These are phyloP conservation scores for Scaeva pyrastri DNA, from an alignment of 2,888 invertebrate species.

Conservation along the genomic window DNA sequence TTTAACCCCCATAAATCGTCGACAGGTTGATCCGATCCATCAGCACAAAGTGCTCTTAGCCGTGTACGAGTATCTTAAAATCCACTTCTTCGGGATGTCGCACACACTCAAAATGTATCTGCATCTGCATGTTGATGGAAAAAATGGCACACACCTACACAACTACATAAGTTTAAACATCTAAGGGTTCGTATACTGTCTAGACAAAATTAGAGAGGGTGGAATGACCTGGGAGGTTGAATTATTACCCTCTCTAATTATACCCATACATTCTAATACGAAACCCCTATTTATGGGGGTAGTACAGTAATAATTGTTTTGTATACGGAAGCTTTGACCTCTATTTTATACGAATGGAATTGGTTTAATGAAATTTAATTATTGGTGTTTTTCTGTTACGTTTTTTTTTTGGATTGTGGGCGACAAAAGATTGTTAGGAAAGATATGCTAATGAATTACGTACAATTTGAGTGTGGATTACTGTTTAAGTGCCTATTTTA, in stretches of 20 bases:
- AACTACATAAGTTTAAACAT: too few relatives aligned
- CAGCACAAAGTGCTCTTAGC: background rate
- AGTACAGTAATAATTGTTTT: background rate
- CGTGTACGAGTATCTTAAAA: background rate
- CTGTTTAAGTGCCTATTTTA: background rate
- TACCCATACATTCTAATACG: background rate
- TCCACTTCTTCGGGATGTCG: background rate
- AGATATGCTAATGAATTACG: constrained; percentile 10
- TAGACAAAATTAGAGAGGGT: constrained; percentile 7
- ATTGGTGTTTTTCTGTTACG: background rate
- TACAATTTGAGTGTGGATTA: background rate
- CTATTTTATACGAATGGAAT: background rate
- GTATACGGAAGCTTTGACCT: background rate
- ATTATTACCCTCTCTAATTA: background rate
- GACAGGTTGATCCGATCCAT: constrained; percentile 48
- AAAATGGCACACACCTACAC: background rate
- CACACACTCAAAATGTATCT: constrained; percentile 14
- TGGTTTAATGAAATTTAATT: background rate
- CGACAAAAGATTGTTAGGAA: constrained; percentile 9
- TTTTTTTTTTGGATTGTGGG: background rate
- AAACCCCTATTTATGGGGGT: background rate
- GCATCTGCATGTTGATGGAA: background rate
- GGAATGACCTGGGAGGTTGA: constrained; percentile 2
- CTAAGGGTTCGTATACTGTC: background rate
- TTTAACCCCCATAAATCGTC: constrained; percentile 1